phyloP scores from a whole-genome alignment of 2,797 vertebrate species.

The Spizella passerina region DNA sequence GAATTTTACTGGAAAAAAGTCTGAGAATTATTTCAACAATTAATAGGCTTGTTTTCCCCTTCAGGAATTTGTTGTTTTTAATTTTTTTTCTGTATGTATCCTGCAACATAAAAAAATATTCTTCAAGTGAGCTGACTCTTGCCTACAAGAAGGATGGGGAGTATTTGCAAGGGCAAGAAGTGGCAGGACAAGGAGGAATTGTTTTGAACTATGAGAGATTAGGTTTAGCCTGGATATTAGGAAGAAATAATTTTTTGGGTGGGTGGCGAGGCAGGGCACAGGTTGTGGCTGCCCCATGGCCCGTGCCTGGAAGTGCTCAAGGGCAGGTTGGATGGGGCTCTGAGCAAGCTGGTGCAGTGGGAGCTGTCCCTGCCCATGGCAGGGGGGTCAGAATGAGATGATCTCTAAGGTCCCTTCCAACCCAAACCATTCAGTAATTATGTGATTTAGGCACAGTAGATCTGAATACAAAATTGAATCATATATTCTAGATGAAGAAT shows the following conservation, averaged over 20 bases:
- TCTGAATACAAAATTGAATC: not conserved
- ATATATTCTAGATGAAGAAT: not conserved
- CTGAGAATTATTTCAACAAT: not conserved
- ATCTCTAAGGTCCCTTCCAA: not conserved
- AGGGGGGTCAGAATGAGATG: fast-evolving
- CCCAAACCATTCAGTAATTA: not conserved
- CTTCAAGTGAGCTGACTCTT: not conserved
- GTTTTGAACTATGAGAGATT: not conserved
- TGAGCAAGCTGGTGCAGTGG: not conserved
- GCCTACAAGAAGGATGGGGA: not conserved
- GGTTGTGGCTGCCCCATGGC: not conserved
- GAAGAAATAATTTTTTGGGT: not conserved
- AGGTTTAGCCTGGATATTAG: not conserved
- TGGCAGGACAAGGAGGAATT: not conserved
- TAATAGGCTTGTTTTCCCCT: not conserved
- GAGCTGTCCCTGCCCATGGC: not conserved
- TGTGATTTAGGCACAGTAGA: not conserved
- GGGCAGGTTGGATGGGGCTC: not conserved
- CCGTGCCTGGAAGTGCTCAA: not conserved
- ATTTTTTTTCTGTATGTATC: not conserved
- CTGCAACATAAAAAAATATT: not conserved
- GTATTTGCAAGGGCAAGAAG: no score
- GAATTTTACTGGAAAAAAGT: not conserved
- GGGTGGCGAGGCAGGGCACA: not conserved
- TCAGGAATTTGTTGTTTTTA: not conserved